phyloP scores from a whole-genome alignment of 2,797 vertebrate genomes.

The Eulemur mongoz region DNA sequence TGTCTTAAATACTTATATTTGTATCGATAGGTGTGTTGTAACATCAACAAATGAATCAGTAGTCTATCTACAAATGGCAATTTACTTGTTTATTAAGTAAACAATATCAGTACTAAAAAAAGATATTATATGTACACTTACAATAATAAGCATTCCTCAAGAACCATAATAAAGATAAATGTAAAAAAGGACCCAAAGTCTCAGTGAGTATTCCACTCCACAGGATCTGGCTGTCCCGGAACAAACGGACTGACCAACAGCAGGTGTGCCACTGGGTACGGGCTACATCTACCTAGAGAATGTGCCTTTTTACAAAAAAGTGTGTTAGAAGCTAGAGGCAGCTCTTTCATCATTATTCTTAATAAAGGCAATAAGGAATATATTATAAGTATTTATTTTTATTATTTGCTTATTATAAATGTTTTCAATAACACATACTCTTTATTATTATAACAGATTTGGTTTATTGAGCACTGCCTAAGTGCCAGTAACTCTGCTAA shows the following conservation, averaged over 20 bases:
- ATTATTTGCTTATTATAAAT: neutral
- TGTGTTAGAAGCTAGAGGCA: neutral
- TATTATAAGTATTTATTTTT: neutral
- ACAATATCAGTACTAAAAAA: neutral
- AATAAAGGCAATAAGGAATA: neutral
- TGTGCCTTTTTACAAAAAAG: neutral
- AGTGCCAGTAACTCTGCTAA: neutral
- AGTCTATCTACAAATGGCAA: neutral
- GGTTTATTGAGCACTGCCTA: neutral
- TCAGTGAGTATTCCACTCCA: neutral
- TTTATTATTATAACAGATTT: neutral
- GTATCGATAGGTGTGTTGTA: neutral
- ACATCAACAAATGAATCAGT: too few relatives aligned
- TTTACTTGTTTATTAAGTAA: neutral
- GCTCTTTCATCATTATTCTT: neutral
- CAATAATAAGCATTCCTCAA: neutral
- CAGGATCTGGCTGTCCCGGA: neutral
- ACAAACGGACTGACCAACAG: neutral
- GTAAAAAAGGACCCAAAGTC: neutral
- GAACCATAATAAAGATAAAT: neutral
- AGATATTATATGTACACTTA: neutral
- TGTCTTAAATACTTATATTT: neutral
- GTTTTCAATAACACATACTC: neutral
- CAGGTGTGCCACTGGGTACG: neutral
- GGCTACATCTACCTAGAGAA: neutral